Evolutionary conservation across 1,140 invertebrate species (phyloP).

Genomic region (Thaumatotibia leucotreta): DNA sequence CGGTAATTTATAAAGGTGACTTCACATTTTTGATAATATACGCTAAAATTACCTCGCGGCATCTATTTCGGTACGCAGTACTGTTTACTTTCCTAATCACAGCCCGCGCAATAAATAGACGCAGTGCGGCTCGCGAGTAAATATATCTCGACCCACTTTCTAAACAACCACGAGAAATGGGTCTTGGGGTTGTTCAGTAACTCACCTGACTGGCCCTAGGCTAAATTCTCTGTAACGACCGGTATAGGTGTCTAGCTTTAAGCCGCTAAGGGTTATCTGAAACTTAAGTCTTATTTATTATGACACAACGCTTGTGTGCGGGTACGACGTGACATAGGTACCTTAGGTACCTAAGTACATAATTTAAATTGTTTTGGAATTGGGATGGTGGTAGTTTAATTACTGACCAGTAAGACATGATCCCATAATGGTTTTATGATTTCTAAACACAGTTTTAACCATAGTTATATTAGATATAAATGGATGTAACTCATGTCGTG

Average conservation of each 20-base stretch:
- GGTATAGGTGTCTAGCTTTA: not conserved
- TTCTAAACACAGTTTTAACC: too few relatives aligned
- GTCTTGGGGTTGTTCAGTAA: constrained; percentile 45
- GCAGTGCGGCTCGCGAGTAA: constrained; percentile 45
- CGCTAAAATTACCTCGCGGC: constrained; percentile 19
- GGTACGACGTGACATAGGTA: too few relatives aligned
- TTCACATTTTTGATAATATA: constrained; percentile 9
- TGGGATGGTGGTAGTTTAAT: too few relatives aligned
- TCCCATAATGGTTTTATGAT: too few relatives aligned
- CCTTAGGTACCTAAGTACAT: too few relatives aligned
- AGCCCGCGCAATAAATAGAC: constrained; percentile 48
- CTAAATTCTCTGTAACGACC: not conserved
- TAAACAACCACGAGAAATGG: constrained; percentile 52
- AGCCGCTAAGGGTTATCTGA: too few relatives aligned
- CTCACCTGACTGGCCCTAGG: constrained; percentile 9
- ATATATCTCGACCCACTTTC: constrained; percentile 58
- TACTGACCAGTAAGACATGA: too few relatives aligned
- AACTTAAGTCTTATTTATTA: too few relatives aligned
- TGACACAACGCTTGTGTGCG: too few relatives aligned
- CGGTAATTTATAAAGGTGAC: not conserved
- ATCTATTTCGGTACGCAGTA: constrained; percentile 37
- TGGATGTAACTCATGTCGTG: too few relatives aligned
- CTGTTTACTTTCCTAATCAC: constrained; percentile 61
- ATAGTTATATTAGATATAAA: too few relatives aligned
- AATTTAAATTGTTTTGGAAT: too few relatives aligned